Base-by-base conservation (phyloP, 37 sponge, comb jelly and placozoan species). In the Beroe ovata region DNA sequence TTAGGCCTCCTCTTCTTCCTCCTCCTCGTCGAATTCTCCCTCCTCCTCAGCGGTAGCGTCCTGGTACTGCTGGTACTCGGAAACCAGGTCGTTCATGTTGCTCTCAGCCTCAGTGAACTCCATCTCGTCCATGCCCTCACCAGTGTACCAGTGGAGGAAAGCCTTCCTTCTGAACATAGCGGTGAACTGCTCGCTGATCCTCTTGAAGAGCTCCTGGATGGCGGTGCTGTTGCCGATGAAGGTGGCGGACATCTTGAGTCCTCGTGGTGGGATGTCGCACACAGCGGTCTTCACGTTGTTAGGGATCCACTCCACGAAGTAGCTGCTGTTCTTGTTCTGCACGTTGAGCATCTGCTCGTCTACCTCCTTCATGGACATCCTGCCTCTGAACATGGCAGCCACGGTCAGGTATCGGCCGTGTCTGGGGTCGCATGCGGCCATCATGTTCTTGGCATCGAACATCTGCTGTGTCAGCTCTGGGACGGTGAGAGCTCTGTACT, bases 401-500 rank as follows among this genome's bases (percentile, higher is more conserved):
- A 97, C 99, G 8, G 99, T 97, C 66, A 97, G 96, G 92, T 97
- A 97, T 38, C 99, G 92, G 20, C 99, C 99, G 71, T 97, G 99
- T 88, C 99, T 96, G 88, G 99, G 99, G 89, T 97, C 99, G 91
- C 99, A 97, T 58, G 99, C 99, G 72, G 95, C 99, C 99, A 97
- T 97, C 99, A 97, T 97, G 93, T 97, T 97, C 93, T 97, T 97
- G 72, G 99, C 96, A 90, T 97, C 99, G 89, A 97, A 97, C 96
- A 97, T 97, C 89, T 97, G 99, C 90, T 94, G 95, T 28, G 99
- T 97, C 59, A 97, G 99, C 91, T 95, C 96, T 20, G 99, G 96
- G 58, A 95, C 95, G 28, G 99, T 97, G 64, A 96, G 90, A 16
- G 98, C 98, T 47, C 99, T 92, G 93, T 96, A 97, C 84, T 96